phyloP scores from a whole-genome alignment of 2,888 invertebrate species.

The Polyommatus iphigenia region DNA sequence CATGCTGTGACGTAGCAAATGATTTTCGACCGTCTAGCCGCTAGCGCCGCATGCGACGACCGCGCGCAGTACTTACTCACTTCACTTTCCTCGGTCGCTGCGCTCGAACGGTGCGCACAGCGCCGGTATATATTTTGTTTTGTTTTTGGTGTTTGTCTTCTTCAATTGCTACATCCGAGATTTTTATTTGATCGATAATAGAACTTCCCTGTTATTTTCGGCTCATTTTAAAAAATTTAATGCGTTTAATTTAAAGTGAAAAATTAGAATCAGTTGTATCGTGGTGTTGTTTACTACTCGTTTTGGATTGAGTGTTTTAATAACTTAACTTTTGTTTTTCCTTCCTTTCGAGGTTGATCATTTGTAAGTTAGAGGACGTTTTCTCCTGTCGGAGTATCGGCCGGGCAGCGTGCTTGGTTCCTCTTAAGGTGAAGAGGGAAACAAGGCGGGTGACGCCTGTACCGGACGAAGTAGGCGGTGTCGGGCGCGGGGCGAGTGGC shows the following conservation, averaged over 20 bases:
- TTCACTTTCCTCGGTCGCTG: constrained; percentile 49
- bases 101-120: constrained; percentile 49
- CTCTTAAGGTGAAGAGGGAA: constrained; percentile 63
- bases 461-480: constrained; percentile 79
- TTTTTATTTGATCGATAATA: not conserved
- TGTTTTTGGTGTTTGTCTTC: not conserved
- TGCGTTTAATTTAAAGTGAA: not conserved
- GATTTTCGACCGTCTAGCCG: constrained; percentile 37
- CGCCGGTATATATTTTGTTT: constrained; percentile 12
- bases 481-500: constrained; percentile 62
- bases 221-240: not conserved
- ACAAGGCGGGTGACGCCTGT: constrained; percentile 76
- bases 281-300: constrained; percentile 20
- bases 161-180: not conserved
- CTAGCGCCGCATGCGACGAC: constrained; percentile 38
- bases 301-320: constrained; percentile 11
- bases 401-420: constrained; percentile 51
- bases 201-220: not conserved
- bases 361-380: constrained; percentile 52
- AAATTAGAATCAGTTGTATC: constrained; percentile 16
- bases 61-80: constrained; percentile 43
- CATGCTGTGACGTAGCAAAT: constrained; percentile 43
- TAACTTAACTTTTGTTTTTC: constrained; percentile 8
- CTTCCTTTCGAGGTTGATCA: constrained; percentile 25
- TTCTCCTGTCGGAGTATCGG: constrained; percentile 56